Evolutionary conservation across 2,113 vertebrate species (phyloP).

Genomic region (Abramis brama): DNA sequence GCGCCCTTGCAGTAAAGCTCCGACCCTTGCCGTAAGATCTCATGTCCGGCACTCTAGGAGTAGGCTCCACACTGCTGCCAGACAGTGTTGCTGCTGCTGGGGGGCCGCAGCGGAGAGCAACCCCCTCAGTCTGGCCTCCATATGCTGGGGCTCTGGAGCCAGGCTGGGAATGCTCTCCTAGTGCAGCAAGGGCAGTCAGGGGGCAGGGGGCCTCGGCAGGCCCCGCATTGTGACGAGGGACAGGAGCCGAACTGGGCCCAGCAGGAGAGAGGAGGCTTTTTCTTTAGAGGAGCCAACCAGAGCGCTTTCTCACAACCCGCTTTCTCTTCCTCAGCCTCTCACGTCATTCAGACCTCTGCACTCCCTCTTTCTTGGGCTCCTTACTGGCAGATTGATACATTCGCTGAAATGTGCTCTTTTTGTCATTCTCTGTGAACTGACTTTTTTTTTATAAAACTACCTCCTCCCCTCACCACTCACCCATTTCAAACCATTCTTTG

Average conservation of each 20-base stretch:
- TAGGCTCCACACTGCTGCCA: slow-evolving; percentile 55
- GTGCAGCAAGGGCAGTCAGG: slow-evolving; percentile 72
- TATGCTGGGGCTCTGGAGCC: slow-evolving; percentile 74
- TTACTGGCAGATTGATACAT: slow-evolving; percentile 74
- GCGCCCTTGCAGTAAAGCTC: slow-evolving; percentile 44
- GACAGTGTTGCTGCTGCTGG: slow-evolving; percentile 68
- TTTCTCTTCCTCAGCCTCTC: slow-evolving; percentile 60
- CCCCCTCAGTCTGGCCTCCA: slow-evolving; percentile 70
- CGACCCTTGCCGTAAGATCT: slow-evolving; percentile 59
- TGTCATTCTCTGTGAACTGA: slow-evolving; percentile 63
- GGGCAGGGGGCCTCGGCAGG: slow-evolving; percentile 61
- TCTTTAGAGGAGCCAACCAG: slow-evolving; percentile 75
- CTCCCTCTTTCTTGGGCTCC: slow-evolving; percentile 48
- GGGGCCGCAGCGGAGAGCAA: slow-evolving; percentile 64
- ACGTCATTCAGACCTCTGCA: slow-evolving; percentile 46
- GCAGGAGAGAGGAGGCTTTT: slow-evolving; percentile 75
- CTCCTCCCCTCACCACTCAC: slow-evolving; percentile 55
- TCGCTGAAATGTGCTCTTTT: slow-evolving; percentile 73
- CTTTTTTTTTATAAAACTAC: slow-evolving; percentile 65
- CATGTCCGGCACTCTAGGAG: slow-evolving; percentile 57
- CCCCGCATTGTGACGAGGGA: slow-evolving; percentile 72
- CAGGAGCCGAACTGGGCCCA: slow-evolving; percentile 74
- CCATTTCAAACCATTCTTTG: slow-evolving; percentile 64
- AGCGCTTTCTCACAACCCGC: slow-evolving; percentile 77
- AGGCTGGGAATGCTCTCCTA: slow-evolving; percentile 66